These are phyloP conservation scores for Imbricaverruca yamaguchii DNA, from an alignment of 2,888 invertebrate species.

Conservation along the genomic window DNA sequence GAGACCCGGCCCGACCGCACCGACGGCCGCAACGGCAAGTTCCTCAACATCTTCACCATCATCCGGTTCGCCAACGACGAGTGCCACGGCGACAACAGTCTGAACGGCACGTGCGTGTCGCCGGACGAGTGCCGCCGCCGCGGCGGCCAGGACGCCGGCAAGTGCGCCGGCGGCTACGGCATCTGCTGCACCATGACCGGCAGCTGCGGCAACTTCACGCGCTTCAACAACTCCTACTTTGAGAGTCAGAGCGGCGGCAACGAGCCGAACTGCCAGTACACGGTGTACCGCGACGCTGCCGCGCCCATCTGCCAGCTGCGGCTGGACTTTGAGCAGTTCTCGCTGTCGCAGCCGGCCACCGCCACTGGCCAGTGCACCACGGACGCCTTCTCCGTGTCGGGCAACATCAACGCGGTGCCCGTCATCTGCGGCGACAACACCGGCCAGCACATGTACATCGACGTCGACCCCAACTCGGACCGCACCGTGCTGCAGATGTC, in stretches of 20 bases:
- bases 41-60: constrained; percentile 20
- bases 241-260: neutral
- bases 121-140: constrained; percentile 18
- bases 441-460: constrained; percentile 53
- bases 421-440: constrained; percentile 65
- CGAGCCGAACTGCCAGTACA: constrained; percentile 38
- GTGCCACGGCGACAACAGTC: constrained; percentile 7
- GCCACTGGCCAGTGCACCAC: constrained; percentile 53
- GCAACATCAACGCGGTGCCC: constrained; percentile 60
- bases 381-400: constrained; percentile 61
- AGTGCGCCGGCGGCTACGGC: constrained; percentile 21
- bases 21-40: too few relatives aligned
- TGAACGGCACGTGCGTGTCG: constrained; percentile 22
- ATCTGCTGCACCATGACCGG: constrained; percentile 23
- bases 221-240: constrained; percentile 21
- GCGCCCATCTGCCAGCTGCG: constrained; percentile 55
- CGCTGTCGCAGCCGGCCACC: constrained; percentile 24
- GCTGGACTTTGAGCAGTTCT: constrained; percentile 58
- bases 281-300: constrained; percentile 6
- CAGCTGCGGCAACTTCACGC: constrained; percentile 13
- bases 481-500: constrained; percentile 13
- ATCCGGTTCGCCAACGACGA: constrained; percentile 22
- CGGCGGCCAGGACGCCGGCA: constrained; percentile 14
- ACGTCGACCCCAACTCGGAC: constrained; percentile 28
- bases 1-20: too few relatives aligned